Conservation (phyloP, 2,888 invertebrate species). For the Limulus polyphemus region DNA sequence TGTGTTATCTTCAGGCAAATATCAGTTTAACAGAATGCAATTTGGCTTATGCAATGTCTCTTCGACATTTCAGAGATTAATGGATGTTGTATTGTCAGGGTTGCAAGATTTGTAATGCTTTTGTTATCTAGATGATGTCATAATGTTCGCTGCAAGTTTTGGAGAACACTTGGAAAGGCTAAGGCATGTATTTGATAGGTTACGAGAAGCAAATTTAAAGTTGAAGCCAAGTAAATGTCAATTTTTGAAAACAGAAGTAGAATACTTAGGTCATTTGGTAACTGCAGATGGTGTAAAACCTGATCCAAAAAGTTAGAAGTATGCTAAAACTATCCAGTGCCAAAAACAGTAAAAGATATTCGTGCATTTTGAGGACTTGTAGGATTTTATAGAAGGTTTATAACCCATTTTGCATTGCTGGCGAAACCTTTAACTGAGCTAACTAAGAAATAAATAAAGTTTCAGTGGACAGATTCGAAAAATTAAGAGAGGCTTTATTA, state of each 20-base stretch:
- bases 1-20: slow-evolving; percentile 21
- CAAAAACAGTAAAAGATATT: too few species aligned
- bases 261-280: slow-evolving; percentile 15
- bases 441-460: too few species aligned
- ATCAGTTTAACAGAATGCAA: slow-evolving; percentile 29
- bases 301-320: slow-evolving; percentile 6
- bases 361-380: too few species aligned
- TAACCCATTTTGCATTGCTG: too few species aligned
- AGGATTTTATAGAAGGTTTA: too few species aligned
- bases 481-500: too few species aligned
- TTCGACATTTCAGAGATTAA: slow-evolving; percentile 27
- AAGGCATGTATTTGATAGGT: slow-evolving; percentile 15
- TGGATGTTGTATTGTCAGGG: slow-evolving; percentile 24
- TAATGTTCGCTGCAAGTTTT: slow-evolving; percentile 22
- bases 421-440: too few species aligned
- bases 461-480: too few species aligned
- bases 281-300: slow-evolving; percentile 6
- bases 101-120: slow-evolving; percentile 20
- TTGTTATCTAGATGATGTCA: slow-evolving; percentile 27
- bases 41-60: slow-evolving; percentile 29
- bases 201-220: slow-evolving; percentile 22
- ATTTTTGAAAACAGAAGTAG: slow-evolving; percentile 16
- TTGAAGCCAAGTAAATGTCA: slow-evolving; percentile 25
- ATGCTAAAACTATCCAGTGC: too few species aligned
- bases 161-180: slow-evolving; percentile 20